phyloP scores from a whole-genome alignment of 2,888 invertebrate genomes.

The Unio delphinus region DNA sequence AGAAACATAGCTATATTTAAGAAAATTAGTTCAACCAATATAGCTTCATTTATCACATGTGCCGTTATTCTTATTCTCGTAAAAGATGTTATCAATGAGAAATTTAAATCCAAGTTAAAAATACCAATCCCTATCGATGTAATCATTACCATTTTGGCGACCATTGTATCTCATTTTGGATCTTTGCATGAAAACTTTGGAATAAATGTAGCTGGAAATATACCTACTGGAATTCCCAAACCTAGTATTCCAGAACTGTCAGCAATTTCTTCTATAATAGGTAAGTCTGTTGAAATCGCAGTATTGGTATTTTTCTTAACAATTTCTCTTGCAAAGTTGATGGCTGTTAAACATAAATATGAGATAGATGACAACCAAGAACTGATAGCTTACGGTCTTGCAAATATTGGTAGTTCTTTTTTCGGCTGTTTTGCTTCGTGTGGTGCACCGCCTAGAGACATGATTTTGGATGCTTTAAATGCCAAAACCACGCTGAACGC shows the following conservation, averaged over 20 bases:
- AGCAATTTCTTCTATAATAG: slow-evolving; percentile 17
- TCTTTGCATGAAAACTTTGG: slow-evolving; percentile 33
- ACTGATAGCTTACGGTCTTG: slow-evolving; percentile 69
- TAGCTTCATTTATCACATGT: slow-evolving; percentile 79
- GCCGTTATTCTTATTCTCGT: slow-evolving; percentile 77
- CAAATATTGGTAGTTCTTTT: slow-evolving; percentile 65
- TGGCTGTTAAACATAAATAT: slow-evolving; percentile 66
- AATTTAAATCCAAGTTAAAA: slow-evolving; percentile 49
- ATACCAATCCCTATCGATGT: slow-evolving; percentile 67
- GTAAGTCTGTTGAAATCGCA: slow-evolving; percentile 46
- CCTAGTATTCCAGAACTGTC: slow-evolving; percentile 40
- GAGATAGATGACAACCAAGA: slow-evolving; percentile 68
- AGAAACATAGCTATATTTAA: slow-evolving; percentile 76
- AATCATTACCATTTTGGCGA: slow-evolving; percentile 54
- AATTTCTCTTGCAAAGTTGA: slow-evolving; percentile 67
- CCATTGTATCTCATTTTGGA: slow-evolving; percentile 52
- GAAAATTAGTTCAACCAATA: slow-evolving; percentile 76
- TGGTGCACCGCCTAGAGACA: slow-evolving; percentile 62
- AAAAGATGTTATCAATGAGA: slow-evolving; percentile 64
- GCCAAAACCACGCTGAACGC: slow-evolving; percentile 55
- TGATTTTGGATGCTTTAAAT: slow-evolving; percentile 60
- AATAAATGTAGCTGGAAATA: slow-evolving; percentile 47
- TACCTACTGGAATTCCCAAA: slow-evolving; percentile 56
- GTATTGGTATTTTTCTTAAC: slow-evolving; percentile 56
- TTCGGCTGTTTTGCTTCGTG: slow-evolving; percentile 70